These are phyloP conservation scores for Eupithecia dodoneata DNA, from an alignment of 2,888 invertebrate genomes.

Conservation along the genomic window DNA sequence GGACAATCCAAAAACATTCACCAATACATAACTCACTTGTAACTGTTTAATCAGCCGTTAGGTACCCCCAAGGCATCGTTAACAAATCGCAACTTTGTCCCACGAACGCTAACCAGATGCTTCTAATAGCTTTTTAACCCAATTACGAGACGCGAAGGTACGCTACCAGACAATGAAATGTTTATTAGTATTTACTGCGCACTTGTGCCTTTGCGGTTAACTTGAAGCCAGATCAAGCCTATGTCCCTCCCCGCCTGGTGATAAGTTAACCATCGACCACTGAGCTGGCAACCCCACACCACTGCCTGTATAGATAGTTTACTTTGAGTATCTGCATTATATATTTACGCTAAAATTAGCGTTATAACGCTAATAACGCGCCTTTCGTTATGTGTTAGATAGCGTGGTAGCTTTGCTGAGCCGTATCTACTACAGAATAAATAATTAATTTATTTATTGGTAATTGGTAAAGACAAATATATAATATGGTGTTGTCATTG, in stretches of 20 bases:
- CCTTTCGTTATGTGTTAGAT: too few relatives aligned
- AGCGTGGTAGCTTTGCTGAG: too few relatives aligned
- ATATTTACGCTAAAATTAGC: too few relatives aligned
- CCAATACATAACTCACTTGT: slow-evolving; percentile 51
- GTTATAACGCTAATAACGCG: too few relatives aligned
- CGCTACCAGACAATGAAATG: slow-evolving; percentile 49
- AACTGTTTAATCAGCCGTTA: slow-evolving; percentile 62
- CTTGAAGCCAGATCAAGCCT: not conserved
- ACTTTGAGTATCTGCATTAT: too few relatives aligned
- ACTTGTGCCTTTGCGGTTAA: slow-evolving; percentile 27
- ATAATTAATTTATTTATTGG: too few relatives aligned
- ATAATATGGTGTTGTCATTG: too few relatives aligned
- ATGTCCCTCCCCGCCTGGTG: not conserved
- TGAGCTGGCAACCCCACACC: not conserved
- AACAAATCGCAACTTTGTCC: slow-evolving; percentile 56
- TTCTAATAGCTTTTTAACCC: slow-evolving; percentile 67
- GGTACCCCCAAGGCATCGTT: slow-evolving; percentile 55
- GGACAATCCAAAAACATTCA: slow-evolving; percentile 4
- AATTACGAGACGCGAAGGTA: slow-evolving; percentile 51
- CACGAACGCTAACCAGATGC: slow-evolving; percentile 62
- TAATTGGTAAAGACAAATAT: too few relatives aligned
- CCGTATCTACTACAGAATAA: too few relatives aligned
- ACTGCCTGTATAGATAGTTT: not conserved
- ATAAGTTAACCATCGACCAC: not conserved
- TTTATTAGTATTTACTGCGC: slow-evolving; percentile 47